phyloP scores from a whole-genome alignment of 2,797 vertebrate genomes.

The Microctenopoma lineatum region DNA sequence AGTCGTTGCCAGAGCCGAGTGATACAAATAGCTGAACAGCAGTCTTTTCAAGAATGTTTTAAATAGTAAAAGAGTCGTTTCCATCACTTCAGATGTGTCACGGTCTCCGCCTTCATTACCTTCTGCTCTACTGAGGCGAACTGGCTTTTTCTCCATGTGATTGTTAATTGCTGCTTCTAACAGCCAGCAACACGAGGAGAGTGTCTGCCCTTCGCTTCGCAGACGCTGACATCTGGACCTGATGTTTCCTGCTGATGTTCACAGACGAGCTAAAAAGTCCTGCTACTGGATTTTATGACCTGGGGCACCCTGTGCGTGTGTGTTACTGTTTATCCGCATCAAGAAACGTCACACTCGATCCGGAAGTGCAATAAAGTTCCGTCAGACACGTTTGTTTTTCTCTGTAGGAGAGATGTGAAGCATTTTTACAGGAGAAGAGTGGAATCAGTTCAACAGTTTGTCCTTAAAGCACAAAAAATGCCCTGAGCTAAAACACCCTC shows the following conservation, averaged over 20 bases:
- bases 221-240: slow-evolving; percentile 10
- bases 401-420: not conserved
- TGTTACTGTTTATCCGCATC: slow-evolving; percentile 15
- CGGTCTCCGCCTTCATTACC: not conserved
- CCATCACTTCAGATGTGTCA: not conserved
- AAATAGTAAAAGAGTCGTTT: slow-evolving; percentile 24
- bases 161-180: slow-evolving; percentile 28
- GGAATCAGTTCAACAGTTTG: not conserved
- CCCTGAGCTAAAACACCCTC: slow-evolving; percentile 16
- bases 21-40: slow-evolving; percentile 31
- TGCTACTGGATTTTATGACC: slow-evolving; percentile 13
- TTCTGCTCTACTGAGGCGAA: slow-evolving; percentile 18
- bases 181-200: slow-evolving; percentile 13
- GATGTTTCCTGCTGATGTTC: slow-evolving; percentile 20
- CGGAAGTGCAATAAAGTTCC: slow-evolving; percentile 9
- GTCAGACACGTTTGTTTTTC: slow-evolving; percentile 3
- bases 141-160: slow-evolving; percentile 26
- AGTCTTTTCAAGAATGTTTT: slow-evolving; percentile 4
- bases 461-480: slow-evolving; percentile 23
- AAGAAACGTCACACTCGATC: slow-evolving; percentile 11
- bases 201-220: slow-evolving; percentile 10
- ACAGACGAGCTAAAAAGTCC: slow-evolving; percentile 16
- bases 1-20: slow-evolving; percentile 9
- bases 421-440: not conserved
- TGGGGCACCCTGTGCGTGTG: not conserved